Evolutionary conservation across 2,113 vertebrate genomes (phyloP), one percentile per base, ranked within the genome.

Genomic region (Aphelocoma coerulescens): DNA sequence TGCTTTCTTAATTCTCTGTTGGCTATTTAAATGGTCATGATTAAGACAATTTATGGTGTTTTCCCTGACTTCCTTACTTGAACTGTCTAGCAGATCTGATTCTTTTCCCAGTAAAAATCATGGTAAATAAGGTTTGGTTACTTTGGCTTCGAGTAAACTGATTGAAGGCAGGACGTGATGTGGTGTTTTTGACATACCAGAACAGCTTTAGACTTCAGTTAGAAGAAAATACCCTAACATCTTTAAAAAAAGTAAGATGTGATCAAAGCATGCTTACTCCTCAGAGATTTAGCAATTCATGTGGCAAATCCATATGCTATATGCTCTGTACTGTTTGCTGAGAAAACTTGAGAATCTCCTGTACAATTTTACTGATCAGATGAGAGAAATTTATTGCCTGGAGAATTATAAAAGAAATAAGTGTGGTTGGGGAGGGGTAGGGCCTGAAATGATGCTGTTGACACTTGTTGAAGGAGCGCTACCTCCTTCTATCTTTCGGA

Each of bases 1-100:
- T 79, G 72, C 67, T 96, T 91, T 91, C 78, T 92, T 84, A 97
- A 84, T 93, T 93, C 68, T 90, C 75, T 72, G 12, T 18, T 83
- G 80, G n/a, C 63, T 76, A 35, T 88, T 95, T 93, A 92, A 91
- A 73, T 62, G 23, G 32, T 84, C 59, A 51, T 27, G n/a, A 59
- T 72, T 76, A 85, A 54, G 75, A 82, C 26, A 51, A 43, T 92
- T 88, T 90, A 63, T 74, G 44, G 28, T 71, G 43, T 89, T 95
- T 93, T 75, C 32, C 54, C 76, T 84, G 37, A 44, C 24, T 80
- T 86, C 13, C 30, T 65, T 87, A 33, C 48, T 93, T 93, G 69
- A 95, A 95, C 84, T 93, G 73, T 91, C 74, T 79, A 88, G 61
- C 72, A 83, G 91, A 91, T 91, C 75, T 86, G 67, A 69, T 82